Base-by-base conservation (phyloP, 2,113 vertebrate genomes). In the Carollia perspicillata region DNA sequence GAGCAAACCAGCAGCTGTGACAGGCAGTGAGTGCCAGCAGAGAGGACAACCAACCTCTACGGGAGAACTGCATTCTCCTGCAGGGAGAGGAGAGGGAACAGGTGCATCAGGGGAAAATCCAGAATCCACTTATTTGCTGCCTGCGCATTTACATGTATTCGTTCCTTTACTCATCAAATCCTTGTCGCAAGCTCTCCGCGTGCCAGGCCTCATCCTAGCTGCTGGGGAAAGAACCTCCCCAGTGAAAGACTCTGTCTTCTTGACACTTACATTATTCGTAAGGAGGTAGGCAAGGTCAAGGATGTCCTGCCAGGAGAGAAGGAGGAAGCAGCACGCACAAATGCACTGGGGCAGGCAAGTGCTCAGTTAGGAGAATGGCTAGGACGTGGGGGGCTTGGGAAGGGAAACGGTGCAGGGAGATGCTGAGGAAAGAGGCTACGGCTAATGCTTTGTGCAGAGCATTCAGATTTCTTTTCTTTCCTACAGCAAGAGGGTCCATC, bases 131-230 rank as follows among this genome's bases (percentile, higher is more conserved):
- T 7, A 49, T 71, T 40, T 71, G 12, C 51, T 79, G 68, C 58
- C 17, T 47, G 1, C 23, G 20, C 8, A 16, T n/a, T 84, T 13
- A 11, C 30, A 30, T 8, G 20, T 8, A 23, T 10, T 33, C 14
- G 77, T 51, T 55, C 49, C 35, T 42, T 65, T 23, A 22, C 60
- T 77, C 69, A 5, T 22, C 55, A 40, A 28, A 65, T 14, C 66
- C 16, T 58, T 9, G 0, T 4, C 30, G 42, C 51, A 80, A 80
- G 8, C 1, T 10, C 8, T 78, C 53, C 30, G 0, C 3, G 1
- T 22, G 60, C 80, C 37, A 35, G 23, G 16, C 22, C n/a, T 49
- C 37, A 8, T 37, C 42, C 13, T 30, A 49, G 55, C 55, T 87
- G 35, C 75, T 42, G 63, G 47, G 42, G 55, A 58, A 81, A 68